A percentile compares a stretch with the other conserved stretches of the same genome.
Conservation (phyloP, 2,888 invertebrate genomes). For the Cerastis rubricosa region DNA sequence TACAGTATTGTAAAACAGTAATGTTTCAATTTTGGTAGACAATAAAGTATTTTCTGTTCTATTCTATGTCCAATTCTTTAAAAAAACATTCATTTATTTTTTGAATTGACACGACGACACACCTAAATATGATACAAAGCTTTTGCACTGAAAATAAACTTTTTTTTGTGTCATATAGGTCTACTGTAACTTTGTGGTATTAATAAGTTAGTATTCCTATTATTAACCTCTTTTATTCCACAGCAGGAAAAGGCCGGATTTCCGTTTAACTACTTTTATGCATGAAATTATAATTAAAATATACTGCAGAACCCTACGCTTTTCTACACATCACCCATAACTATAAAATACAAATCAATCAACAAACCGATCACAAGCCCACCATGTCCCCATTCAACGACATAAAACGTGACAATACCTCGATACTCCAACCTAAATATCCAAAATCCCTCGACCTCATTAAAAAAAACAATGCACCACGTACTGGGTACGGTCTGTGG, state of each 20-base stretch:
- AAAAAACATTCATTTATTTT: too few relatives aligned
- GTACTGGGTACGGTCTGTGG: slow-evolving; percentile 33
- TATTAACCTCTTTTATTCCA: too few relatives aligned
- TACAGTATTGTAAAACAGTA: too few relatives aligned
- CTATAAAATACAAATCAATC: slow-evolving; percentile 4
- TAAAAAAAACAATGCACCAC: slow-evolving; percentile 36
- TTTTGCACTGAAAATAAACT: neutral
- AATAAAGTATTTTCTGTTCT: too few relatives aligned
- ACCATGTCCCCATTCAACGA: neutral
- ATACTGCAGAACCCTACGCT: neutral
- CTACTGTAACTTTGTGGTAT: too few relatives aligned
- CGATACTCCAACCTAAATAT: slow-evolving; percentile 26
- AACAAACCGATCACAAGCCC: neutral
- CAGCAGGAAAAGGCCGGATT: too few relatives aligned
- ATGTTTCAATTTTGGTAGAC: too few relatives aligned
- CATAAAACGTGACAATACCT: slow-evolving; percentile 18
- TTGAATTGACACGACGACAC: too few relatives aligned
- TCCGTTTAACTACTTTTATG: too few relatives aligned
- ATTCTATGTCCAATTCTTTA: neutral
- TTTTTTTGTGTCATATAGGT: neutral
- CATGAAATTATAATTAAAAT: neutral
- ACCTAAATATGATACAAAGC: neutral
- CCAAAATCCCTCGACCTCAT: slow-evolving; percentile 37
- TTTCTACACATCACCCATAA: neutral
- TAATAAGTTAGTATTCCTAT: too few relatives aligned